These are phyloP conservation scores for Pocillopora damicornis DNA, from an alignment of 64 coral and sea anemone species.

Conservation along the genomic window DNA sequence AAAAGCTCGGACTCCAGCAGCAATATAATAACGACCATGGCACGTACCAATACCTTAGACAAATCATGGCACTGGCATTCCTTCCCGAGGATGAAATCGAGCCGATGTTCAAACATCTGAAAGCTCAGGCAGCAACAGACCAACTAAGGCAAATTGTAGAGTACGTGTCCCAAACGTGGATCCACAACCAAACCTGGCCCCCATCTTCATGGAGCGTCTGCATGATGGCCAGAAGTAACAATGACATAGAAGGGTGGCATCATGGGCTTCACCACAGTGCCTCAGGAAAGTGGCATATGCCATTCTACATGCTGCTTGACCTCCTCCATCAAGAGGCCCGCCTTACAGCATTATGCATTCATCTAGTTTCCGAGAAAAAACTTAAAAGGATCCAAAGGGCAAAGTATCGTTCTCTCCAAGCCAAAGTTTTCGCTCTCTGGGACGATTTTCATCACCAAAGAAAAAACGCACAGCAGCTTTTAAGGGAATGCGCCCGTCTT, in stretches of 20 bases:
- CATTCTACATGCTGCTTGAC: conserved; percentile 2
- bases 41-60: not conserved
- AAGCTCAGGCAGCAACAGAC: not conserved
- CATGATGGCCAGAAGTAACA: conserved; percentile 22
- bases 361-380: not conserved
- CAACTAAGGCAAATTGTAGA: not conserved
- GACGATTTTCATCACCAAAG: not conserved
- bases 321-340: not conserved
- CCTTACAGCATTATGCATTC: not conserved
- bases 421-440: not conserved
- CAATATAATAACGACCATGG: not conserved
- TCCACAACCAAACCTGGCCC: conserved; percentile 15
- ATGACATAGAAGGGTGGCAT: conserved; percentile 29
- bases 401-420: not conserved
- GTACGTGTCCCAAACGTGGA: conserved; percentile 23
- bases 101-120: conserved; percentile 2
- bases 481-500: not conserved
- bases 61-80: conserved; percentile 7
- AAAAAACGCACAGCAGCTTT: not conserved
- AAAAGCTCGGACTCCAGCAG: conserved; percentile 1
- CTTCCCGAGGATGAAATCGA: conserved; percentile 3
- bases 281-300: not conserved
- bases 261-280: not conserved
- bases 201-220: conserved; percentile 22
- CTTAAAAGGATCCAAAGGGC: not conserved